A percentile compares a stretch with the other conserved stretches of the same genome.
phyloP scores from a whole-genome alignment of 2,113 vertebrate species.

The Candoia aspera region DNA sequence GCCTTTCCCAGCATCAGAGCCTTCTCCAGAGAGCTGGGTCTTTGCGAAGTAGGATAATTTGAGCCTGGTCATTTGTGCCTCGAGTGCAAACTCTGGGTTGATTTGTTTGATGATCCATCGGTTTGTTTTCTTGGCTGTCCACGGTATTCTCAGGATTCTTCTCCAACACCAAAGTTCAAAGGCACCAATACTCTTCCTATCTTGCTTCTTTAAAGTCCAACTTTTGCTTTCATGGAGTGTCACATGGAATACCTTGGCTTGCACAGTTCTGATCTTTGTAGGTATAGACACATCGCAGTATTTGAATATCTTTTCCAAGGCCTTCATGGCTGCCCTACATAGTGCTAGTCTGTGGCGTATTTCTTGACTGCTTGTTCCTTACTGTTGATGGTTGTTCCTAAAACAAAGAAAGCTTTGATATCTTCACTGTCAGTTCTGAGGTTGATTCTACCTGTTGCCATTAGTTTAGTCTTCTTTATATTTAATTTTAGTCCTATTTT shows the following conservation, averaged over 20 bases:
- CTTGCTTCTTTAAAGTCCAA: too few species aligned
- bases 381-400: not conserved
- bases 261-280: not conserved
- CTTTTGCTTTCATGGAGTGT: not conserved
- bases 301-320: not conserved
- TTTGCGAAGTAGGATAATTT: not conserved
- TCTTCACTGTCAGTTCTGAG: not conserved
- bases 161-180: not conserved
- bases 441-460: not conserved
- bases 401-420: not conserved
- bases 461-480: not conserved
- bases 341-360: not conserved
- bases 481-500: not conserved
- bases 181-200: not conserved
- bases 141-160: not conserved
- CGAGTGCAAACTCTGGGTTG: not conserved
- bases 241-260: not conserved
- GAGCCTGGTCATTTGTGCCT: not conserved
- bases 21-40: not conserved
- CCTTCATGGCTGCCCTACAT: not conserved
- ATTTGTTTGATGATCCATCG: not conserved
- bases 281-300: not conserved
- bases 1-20: not conserved
- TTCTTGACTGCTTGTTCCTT: not conserved
- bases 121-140: not conserved